A percentile compares a stretch with the other conserved stretches of the same genome.
Evolutionary conservation across 2,113 vertebrate species (phyloP).

Genomic region (Electrona antarctica): DNA sequence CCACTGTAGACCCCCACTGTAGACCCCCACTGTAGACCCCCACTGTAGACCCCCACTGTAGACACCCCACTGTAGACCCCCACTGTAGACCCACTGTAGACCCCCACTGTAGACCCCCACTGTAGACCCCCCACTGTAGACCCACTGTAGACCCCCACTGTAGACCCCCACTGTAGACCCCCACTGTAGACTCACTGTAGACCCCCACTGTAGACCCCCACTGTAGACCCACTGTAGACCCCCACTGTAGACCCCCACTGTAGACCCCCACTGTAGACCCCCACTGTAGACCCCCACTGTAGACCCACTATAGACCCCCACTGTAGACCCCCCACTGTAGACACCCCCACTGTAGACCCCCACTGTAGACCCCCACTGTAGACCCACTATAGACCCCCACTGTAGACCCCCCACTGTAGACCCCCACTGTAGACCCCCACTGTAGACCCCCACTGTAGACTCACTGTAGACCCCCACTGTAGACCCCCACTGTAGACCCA

Average conservation of each 20-base stretch:
- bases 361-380: conserved; percentile 24
- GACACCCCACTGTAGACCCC: conserved; percentile 3
- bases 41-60: conserved; percentile 13
- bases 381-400: no score
- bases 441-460: conserved; percentile 20
- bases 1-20: conserved; percentile 20
- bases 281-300: conserved; percentile 20
- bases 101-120: conserved; percentile 8
- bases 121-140: conserved; percentile 28
- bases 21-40: conserved; percentile 11
- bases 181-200: no score
- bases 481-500: conserved; percentile 14
- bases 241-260: conserved; percentile 6
- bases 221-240: conserved; percentile 26
- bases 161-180: conserved; percentile 24
- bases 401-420: conserved; percentile 27
- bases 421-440: conserved; percentile 3
- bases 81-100: conserved; percentile 20
- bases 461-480: conserved; percentile 25
- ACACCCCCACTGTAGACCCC: conserved; percentile 8
- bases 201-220: conserved; percentile 5
- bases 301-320: no score
- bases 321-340: conserved; percentile 25
- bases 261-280: conserved; percentile 24
- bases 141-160: conserved; percentile 6